A percentile compares a stretch with the other conserved stretches of the same genome.
Conservation (phyloP, 2,113 vertebrate species). For the Lontra canadensis region DNA sequence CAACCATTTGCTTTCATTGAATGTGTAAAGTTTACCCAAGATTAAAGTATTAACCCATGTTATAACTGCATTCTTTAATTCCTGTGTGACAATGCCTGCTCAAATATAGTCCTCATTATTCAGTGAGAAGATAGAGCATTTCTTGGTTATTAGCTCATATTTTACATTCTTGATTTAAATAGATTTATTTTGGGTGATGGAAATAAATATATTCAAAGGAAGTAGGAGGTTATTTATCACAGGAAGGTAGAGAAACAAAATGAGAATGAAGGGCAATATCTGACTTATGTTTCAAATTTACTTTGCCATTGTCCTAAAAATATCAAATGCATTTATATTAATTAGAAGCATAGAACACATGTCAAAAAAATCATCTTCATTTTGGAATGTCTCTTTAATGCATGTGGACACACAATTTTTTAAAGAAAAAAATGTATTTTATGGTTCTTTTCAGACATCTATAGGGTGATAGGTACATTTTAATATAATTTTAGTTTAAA, state of each 20-base stretch:
- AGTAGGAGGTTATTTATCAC: neutral
- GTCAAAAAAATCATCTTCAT: neutral
- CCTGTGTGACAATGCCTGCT: neutral
- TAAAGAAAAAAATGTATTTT: conserved; percentile 45
- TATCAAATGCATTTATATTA: neutral
- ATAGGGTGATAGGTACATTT: neutral
- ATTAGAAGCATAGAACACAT: neutral
- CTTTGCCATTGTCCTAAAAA: conserved; percentile 6
- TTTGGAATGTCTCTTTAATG: conserved; percentile 36
- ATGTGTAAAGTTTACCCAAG: neutral
- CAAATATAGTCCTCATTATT: neutral
- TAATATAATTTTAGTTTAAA: conserved; percentile 40
- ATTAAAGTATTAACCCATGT: conserved; percentile 3
- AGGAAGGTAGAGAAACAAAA: neutral
- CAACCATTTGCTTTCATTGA: conserved; percentile 15
- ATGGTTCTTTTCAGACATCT: neutral
- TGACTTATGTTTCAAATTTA: conserved; percentile 31
- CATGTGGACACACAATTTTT: neutral
- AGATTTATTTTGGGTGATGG: conserved; percentile 26
- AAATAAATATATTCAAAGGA: conserved; percentile 12
- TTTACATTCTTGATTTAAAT: conserved; percentile 39
- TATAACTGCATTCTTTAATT: neutral
- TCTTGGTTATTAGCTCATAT: neutral
- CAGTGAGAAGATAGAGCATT: neutral
- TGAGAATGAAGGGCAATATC: conserved; percentile 28